Conservation (phyloP, 2,888 invertebrate species). For the Masnerella sp. region DNA sequence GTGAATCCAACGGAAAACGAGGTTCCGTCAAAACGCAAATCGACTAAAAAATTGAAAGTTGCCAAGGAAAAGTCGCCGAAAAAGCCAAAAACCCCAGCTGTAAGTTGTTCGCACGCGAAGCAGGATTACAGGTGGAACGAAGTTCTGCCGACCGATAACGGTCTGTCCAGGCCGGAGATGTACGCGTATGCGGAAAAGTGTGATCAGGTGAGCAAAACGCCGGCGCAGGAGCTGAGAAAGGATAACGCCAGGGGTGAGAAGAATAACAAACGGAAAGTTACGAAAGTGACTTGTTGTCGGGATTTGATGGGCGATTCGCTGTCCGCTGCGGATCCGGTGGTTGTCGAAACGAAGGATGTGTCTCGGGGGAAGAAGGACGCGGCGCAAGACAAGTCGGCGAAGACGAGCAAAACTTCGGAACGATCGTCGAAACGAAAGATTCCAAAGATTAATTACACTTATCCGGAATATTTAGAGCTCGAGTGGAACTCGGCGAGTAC, state of each 20-base stretch:
- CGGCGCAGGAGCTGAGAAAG: not conserved
- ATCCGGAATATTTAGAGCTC: slow-evolving; percentile 64
- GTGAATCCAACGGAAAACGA: not conserved
- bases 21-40: not conserved
- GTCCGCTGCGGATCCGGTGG: not conserved
- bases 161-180: slow-evolving; percentile 66
- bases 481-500: not conserved
- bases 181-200: not conserved
- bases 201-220: not conserved
- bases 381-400: slow-evolving; percentile 51
- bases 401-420: slow-evolving; percentile 62
- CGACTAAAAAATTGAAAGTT: not conserved
- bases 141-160: too few species aligned
- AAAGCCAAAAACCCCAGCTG: slow-evolving; percentile 5
- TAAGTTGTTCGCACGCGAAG: slow-evolving; percentile 71
- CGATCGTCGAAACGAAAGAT: slow-evolving; percentile 73
- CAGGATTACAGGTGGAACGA: slow-evolving; percentile 72
- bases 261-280: slow-evolving; percentile 7
- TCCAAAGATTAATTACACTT: slow-evolving; percentile 73
- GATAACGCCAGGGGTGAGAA: slow-evolving; percentile 3
- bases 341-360: not conserved
- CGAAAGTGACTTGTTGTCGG: slow-evolving; percentile 3
- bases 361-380: slow-evolving; percentile 16
- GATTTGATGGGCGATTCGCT: not conserved
- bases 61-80: slow-evolving; percentile 2